phyloP scores from a whole-genome alignment of 1,140 invertebrate genomes.

The Penaeus indicus region DNA sequence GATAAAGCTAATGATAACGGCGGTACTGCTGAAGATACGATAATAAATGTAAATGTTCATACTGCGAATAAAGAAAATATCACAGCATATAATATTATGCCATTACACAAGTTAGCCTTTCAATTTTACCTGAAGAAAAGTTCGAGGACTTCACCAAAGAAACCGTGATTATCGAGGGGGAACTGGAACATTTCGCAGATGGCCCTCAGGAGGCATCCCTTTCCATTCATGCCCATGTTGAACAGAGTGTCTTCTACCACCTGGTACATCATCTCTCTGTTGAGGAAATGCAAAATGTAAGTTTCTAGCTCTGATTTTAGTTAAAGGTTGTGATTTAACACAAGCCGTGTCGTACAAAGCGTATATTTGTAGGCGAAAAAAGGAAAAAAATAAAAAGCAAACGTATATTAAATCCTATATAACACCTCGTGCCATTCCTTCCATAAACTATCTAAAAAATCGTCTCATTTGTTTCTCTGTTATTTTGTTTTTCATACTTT shows the following conservation, averaged over 20 bases:
- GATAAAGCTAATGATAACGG: too few species aligned
- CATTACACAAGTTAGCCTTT: background rate
- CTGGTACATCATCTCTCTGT: conserved; percentile 41
- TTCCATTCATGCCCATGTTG: conserved; percentile 55
- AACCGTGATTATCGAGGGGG: conserved; percentile 41
- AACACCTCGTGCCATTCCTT: too few species aligned
- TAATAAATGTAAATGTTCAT: too few species aligned
- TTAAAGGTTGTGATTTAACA: background rate
- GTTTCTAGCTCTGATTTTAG: background rate
- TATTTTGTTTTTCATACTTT: background rate
- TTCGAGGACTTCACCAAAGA: conserved; percentile 56
- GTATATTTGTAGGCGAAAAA: too few species aligned
- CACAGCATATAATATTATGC: too few species aligned
- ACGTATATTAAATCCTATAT: too few species aligned
- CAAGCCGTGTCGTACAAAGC: too few species aligned
- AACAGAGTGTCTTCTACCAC: conserved; percentile 15
- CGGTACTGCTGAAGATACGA: too few species aligned
- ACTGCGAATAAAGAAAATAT: too few species aligned
- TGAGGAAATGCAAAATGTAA: too few species aligned
- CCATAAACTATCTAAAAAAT: too few species aligned
- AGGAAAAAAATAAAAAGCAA: too few species aligned
- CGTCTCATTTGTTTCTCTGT: background rate
- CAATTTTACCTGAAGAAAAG: conserved; percentile 53
- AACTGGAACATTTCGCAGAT: conserved; percentile 59
- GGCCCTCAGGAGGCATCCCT: conserved; percentile 57